Percentiles rank a stretch among this genome's conserved stretches.
Conservation (phyloP, 2,888 invertebrate species). For the Esperia sulphurella region DNA sequence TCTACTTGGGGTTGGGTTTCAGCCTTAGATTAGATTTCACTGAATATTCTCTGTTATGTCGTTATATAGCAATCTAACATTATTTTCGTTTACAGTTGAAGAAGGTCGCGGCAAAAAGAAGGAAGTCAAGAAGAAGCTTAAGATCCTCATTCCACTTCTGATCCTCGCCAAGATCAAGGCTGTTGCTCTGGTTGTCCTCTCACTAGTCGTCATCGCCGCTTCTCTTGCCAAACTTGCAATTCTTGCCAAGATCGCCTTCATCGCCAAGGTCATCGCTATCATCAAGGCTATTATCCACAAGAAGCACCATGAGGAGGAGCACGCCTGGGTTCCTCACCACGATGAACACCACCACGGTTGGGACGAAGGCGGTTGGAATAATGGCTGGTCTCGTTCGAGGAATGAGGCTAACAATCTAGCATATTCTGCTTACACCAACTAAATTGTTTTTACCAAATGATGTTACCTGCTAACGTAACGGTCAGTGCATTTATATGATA, state of each 20-base stretch:
- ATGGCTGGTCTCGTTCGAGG: conserved; percentile 64
- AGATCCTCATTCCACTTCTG: conserved; percentile 70
- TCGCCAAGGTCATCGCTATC: conserved; percentile 56
- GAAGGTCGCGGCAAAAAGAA: conserved; percentile 86
- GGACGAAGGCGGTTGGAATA: conserved; percentile 47
- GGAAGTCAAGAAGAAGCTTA: conserved; percentile 74
- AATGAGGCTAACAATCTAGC: conserved; percentile 62
- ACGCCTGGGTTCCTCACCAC: conserved; percentile 39
- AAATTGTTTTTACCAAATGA: conserved; percentile 18
- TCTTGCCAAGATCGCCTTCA: conserved; percentile 87
- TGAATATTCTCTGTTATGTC: too few species aligned
- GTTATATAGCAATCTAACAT: neutral
- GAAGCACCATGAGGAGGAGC: conserved; percentile 51
- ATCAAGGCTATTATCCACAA: conserved; percentile 64
- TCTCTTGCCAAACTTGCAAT: conserved; percentile 86
- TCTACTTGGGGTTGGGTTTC: too few species aligned
- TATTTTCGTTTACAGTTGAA: conserved; percentile 42
- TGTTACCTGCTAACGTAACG: neutral
- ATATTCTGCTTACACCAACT: conserved; percentile 59
- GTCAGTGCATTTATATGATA: conserved; percentile 10
- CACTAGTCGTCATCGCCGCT: conserved; percentile 83
- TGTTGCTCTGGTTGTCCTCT: conserved; percentile 81
- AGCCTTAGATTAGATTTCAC: too few species aligned
- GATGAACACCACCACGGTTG: conserved; percentile 39
- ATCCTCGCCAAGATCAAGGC: conserved; percentile 84